phyloP scores from a whole-genome alignment of 2,797 vertebrate species.

The Onychomys leucogaster region DNA sequence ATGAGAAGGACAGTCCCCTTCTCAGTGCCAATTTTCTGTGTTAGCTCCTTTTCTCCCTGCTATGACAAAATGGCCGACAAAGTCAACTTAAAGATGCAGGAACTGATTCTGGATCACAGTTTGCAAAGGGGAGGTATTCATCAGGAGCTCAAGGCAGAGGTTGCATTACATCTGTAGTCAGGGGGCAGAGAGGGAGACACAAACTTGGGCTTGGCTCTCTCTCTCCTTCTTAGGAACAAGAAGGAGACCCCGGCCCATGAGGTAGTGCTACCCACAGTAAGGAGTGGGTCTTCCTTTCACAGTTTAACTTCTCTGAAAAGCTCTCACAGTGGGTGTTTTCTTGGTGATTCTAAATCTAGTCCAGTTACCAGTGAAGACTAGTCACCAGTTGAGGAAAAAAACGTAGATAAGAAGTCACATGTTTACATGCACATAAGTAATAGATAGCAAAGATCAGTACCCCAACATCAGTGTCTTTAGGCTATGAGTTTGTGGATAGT shows the following conservation, averaged over 20 bases:
- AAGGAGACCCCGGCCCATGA: background rate
- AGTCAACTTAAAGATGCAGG: background rate
- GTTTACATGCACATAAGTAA: background rate
- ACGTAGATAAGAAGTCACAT: conserved; percentile 37
- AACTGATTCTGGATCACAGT: background rate
- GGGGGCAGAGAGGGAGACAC: background rate
- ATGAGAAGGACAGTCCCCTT: background rate
- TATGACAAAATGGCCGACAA: background rate
- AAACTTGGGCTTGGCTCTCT: background rate
- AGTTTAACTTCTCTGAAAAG: background rate
- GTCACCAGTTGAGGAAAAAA: background rate
- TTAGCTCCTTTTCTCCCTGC: background rate
- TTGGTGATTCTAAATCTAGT: background rate
- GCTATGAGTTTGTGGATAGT: background rate
- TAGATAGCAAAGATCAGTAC: background rate
- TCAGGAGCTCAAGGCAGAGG: background rate
- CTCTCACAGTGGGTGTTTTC: background rate
- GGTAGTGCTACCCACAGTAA: background rate
- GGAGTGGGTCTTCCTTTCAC: background rate
- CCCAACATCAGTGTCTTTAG: background rate
- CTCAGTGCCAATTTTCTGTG: background rate
- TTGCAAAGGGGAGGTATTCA: background rate
- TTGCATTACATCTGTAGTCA: background rate
- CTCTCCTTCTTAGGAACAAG: background rate
- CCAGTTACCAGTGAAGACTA: background rate